phyloP scores from a whole-genome alignment of 2,113 vertebrate genomes.

The Sula dactylatra region DNA sequence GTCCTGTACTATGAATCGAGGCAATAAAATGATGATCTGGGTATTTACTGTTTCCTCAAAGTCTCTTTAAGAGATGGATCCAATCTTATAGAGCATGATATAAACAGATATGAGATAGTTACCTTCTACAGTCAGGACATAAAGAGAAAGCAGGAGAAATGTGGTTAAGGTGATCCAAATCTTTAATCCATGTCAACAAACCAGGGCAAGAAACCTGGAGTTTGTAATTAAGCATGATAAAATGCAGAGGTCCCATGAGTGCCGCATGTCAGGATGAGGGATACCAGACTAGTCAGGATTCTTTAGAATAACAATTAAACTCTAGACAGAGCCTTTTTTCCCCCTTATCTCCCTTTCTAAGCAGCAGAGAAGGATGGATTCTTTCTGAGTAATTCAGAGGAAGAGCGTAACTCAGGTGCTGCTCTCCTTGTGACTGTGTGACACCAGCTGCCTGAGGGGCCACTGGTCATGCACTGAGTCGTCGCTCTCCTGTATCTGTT shows the following conservation, averaged over 20 bases:
- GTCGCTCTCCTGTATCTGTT: not conserved
- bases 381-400: not conserved
- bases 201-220: not conserved
- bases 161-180: not conserved
- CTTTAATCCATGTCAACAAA: not conserved
- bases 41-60: not conserved
- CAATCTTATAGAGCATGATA: not conserved
- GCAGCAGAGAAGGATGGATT: not conserved
- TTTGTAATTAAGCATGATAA: not conserved
- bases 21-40: not conserved
- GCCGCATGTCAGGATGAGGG: not conserved
- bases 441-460: not conserved
- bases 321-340: not conserved
- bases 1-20: not conserved
- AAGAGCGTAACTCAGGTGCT: not conserved
- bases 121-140: not conserved
- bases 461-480: not conserved
- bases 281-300: not conserved
- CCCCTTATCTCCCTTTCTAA: not conserved
- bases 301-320: not conserved
- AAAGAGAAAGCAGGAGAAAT: not conserved
- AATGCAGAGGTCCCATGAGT: not conserved
- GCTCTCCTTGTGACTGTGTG: accelerated
- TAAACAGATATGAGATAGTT: not conserved
- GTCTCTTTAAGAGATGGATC: not conserved